Percentiles rank a stretch among this genome's conserved stretches.
Conservation (phyloP, 1,140 invertebrate species). For the Aleiodes sp. region DNA sequence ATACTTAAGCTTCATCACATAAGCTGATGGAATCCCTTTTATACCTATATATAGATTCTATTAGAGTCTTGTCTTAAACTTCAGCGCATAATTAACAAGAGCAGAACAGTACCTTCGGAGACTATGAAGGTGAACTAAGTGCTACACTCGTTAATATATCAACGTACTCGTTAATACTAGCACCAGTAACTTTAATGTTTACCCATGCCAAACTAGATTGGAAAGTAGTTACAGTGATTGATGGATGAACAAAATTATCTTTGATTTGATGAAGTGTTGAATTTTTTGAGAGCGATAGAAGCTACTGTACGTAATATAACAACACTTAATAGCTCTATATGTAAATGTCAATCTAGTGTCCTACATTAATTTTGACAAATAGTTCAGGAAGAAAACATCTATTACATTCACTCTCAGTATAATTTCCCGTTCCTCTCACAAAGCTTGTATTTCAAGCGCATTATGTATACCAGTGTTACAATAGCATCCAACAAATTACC, state of each 20-base stretch:
- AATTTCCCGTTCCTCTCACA: neutral
- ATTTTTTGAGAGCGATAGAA: neutral
- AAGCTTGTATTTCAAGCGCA: neutral
- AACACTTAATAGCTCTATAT: no score
- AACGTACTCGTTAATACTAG: conserved; percentile 10
- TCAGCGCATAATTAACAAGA: conserved; percentile 15
- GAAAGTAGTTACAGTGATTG: neutral
- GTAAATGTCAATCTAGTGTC: no score
- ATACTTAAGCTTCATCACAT: no score
- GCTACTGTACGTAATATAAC: neutral
- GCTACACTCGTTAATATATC: conserved; percentile 24
- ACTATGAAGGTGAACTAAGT: conserved; percentile 19
- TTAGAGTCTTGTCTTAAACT: conserved; percentile 1
- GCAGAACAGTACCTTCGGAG: neutral
- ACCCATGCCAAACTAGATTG: neutral
- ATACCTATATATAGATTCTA: neutral
- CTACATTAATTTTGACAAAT: no score
- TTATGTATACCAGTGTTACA: no score
- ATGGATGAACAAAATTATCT: no score
- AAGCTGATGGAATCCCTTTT: no score
- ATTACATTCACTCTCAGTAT: no score
- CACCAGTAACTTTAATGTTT: neutral
- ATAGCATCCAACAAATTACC: neutral
- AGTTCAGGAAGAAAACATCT: no score
- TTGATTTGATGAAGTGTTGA: no score